phyloP scores from a whole-genome alignment of 2,888 invertebrate genomes.

The Boloria euphrosyne region DNA sequence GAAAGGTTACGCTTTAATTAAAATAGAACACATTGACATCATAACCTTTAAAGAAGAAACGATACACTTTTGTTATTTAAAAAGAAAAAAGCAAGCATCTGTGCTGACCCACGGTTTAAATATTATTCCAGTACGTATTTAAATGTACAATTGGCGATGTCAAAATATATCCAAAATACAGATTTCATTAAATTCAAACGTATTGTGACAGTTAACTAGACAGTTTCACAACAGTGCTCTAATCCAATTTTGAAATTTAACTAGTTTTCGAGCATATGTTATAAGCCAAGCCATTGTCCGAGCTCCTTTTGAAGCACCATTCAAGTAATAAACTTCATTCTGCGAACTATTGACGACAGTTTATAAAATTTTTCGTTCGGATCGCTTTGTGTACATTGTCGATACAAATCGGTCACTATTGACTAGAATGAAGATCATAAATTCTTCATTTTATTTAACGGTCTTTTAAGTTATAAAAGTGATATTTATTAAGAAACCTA shows the following conservation, averaged over 20 bases:
- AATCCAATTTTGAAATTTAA: constrained; percentile 77
- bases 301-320: constrained; percentile 60
- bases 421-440: constrained; percentile 51
- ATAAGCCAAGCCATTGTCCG: constrained; percentile 63
- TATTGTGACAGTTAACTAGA: constrained; percentile 62
- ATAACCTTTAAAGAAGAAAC: no score
- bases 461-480: constrained; percentile 4
- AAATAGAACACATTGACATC: no score
- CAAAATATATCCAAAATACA: constrained; percentile 62
- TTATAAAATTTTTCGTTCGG: constrained; percentile 61
- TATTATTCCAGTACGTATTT: constrained; percentile 3
- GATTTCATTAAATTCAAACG: constrained; percentile 59
- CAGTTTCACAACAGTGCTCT: constrained; percentile 60
- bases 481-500: background rate
- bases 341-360: constrained; percentile 66
- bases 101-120: background rate
- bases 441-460: constrained; percentile 40
- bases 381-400: constrained; percentile 48
- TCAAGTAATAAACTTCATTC: constrained; percentile 55
- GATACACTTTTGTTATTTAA: background rate
- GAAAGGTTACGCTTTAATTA: no score
- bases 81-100: background rate
- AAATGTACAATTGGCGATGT: constrained; percentile 44
- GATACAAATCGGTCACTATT: constrained; percentile 53
- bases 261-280: constrained; percentile 66